These are phyloP conservation scores for Tinea trinotella DNA, from an alignment of 2,888 invertebrate species.

Conservation along the genomic window DNA sequence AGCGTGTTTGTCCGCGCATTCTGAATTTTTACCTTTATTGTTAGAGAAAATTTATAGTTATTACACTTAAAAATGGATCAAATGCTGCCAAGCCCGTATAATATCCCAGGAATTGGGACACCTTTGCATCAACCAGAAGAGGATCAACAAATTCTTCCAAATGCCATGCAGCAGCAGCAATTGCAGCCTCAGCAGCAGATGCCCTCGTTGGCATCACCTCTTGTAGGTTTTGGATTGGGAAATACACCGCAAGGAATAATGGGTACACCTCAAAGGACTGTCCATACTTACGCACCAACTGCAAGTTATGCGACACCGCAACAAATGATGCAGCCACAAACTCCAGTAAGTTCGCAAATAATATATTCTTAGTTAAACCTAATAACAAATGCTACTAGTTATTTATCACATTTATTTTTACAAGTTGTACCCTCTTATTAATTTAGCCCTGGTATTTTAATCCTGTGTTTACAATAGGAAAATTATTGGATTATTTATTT, in stretches of 20 bases:
- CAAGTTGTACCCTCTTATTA: too few species aligned
- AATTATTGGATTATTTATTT: too few species aligned
- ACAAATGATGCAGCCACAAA: constrained; percentile 91
- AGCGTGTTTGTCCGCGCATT: too few species aligned
- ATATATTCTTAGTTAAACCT: too few species aligned
- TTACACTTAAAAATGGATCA: constrained; percentile 86
- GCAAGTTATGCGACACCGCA: constrained; percentile 85
- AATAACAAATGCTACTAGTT: too few species aligned
- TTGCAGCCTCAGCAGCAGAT: constrained; percentile 80
- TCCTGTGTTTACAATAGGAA: too few species aligned
- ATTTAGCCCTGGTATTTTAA: too few species aligned
- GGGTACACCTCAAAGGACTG: constrained; percentile 78
- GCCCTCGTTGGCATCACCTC: constrained; percentile 73
- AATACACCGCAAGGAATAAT: constrained; percentile 63
- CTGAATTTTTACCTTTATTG: too few species aligned
- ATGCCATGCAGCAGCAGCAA: constrained; percentile 87
- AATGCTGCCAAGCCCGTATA: constrained; percentile 91
- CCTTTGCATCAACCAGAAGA: constrained; percentile 92
- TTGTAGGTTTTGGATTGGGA: constrained; percentile 70
- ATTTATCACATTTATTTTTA: too few species aligned
- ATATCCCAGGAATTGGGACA: constrained; percentile 92
- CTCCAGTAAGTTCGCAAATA: constrained; percentile 86
- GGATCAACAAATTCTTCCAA: constrained; percentile 90
- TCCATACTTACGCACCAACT: constrained; percentile 83
- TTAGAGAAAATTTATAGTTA: too few species aligned